phyloP scores from a whole-genome alignment of 2,113 vertebrate species.

The Podocnemis expansa region DNA sequence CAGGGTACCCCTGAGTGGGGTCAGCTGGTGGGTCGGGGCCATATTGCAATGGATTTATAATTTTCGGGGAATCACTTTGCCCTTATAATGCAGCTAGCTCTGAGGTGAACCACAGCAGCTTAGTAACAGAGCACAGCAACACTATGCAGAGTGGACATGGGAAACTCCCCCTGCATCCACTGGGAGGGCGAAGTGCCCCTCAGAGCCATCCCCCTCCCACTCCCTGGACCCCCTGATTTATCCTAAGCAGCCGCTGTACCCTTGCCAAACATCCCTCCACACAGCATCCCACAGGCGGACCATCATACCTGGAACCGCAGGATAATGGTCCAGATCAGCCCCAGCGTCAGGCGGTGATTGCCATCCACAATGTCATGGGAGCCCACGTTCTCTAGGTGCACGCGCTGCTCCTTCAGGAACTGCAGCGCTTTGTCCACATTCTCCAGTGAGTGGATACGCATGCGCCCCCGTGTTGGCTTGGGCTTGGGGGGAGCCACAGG shows the following conservation, averaged over 20 bases:
- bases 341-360: constrained; percentile 92
- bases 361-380: constrained; percentile 97
- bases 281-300: no score
- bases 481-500: constrained; percentile 74
- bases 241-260: accelerated
- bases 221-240: neutral
- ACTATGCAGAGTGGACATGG: no score
- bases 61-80: neutral
- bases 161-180: no score
- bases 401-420: constrained; percentile 96
- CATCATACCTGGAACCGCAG: constrained; percentile 91
- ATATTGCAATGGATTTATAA: neutral
- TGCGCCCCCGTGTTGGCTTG: constrained; percentile 89
- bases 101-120: neutral
- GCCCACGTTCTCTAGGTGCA: constrained; percentile 95
- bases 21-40: no score
- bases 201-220: neutral
- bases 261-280: accelerated
- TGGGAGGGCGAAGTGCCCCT: neutral
- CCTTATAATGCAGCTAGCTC: neutral
- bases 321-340: constrained; percentile 97
- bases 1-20: no score
- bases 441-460: constrained; percentile 96
- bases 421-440: constrained; percentile 96
- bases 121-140: neutral